A percentile compares a stretch with the other conserved stretches of the same genome.
These are phyloP conservation scores for Microchirus variegatus DNA, from an alignment of 2,797 vertebrate genomes.

Conservation along the genomic window DNA sequence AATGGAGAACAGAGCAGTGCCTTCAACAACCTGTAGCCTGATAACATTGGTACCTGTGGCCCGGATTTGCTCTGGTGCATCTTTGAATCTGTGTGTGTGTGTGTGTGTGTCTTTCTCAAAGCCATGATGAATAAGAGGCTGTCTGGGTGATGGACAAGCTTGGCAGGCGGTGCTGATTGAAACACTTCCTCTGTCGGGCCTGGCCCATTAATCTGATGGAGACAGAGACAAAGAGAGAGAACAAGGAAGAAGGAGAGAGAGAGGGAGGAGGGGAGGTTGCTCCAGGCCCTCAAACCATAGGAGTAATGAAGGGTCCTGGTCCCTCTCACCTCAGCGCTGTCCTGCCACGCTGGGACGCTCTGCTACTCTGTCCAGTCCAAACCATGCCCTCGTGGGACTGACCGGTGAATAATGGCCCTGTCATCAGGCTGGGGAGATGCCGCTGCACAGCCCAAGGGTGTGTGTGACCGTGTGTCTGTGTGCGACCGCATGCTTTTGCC, in stretches of 20 bases:
- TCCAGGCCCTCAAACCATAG: conserved; percentile 61
- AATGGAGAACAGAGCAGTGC: conserved; percentile 11
- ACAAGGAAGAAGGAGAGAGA: conserved; percentile 27
- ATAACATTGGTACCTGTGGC: conserved; percentile 60
- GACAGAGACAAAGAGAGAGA: conserved; percentile 68
- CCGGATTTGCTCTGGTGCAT: conserved; percentile 47
- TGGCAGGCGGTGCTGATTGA: conserved; percentile 91
- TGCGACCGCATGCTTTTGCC: conserved; percentile 41
- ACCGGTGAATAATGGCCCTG: conserved; percentile 95
- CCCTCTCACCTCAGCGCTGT: conserved; percentile 72
- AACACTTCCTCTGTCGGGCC: conserved; percentile 95
- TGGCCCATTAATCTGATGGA: conserved; percentile 92
- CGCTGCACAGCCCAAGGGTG: conserved; percentile 69
- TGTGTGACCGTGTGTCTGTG: conserved; percentile 61
- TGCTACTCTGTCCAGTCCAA: conserved; percentile 78
- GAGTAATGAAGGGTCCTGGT: conserved; percentile 80
- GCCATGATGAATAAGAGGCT: conserved; percentile 80
- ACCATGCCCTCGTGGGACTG: conserved; percentile 88
- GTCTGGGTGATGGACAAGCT: conserved; percentile 82
- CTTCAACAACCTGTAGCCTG: conserved; percentile 60
- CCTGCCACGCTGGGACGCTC: conserved; percentile 68
- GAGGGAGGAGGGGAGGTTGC: conserved; percentile 27
- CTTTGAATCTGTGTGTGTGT: conserved; percentile 41
- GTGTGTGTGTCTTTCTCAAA: conserved; percentile 60
- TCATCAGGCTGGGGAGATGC: conserved; percentile 89